phyloP scores from a whole-genome alignment of 2,888 invertebrate genomes.

The Hedychridium roseum region DNA sequence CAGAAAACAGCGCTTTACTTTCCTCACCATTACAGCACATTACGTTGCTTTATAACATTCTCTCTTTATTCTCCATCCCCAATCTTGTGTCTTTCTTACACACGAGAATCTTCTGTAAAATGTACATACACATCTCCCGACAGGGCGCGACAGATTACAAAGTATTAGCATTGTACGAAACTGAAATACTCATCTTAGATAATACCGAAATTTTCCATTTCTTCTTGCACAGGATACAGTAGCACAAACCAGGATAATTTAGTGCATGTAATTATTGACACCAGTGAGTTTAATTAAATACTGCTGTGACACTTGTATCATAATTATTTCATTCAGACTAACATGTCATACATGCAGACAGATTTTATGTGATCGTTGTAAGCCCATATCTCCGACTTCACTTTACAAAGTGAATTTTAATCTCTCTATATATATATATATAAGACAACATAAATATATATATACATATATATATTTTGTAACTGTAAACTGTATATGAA shows the following conservation, averaged over 20 bases:
- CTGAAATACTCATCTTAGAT: no score
- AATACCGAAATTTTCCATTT: constrained; percentile 16
- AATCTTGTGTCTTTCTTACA: neutral
- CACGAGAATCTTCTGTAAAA: constrained; percentile 29
- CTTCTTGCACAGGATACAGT: constrained; percentile 26
- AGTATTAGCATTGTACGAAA: constrained; percentile 22
- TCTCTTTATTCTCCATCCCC: no score
- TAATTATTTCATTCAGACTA: constrained; percentile 51
- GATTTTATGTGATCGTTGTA: constrained; percentile 46
- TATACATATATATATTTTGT: constrained; percentile 60
- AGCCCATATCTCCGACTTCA: constrained; percentile 40
- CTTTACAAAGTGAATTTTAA: constrained; percentile 51
- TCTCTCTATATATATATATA: no score
- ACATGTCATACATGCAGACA: constrained; percentile 44
- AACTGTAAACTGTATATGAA: constrained; percentile 62
- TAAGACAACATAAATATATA: no score
- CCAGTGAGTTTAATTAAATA: constrained; percentile 37
- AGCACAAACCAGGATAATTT: constrained; percentile 32
- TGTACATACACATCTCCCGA: constrained; percentile 31
- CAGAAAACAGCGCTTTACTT: no score
- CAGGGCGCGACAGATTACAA: constrained; percentile 17
- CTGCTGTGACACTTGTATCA: constrained; percentile 48
- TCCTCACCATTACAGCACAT: no score
- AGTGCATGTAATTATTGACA: constrained; percentile 37
- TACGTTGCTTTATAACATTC: no score